Evolutionary conservation across 2,888 invertebrate species (phyloP), one percentile per base, ranked within the genome.

Genomic region (Belgica antarctica): DNA sequence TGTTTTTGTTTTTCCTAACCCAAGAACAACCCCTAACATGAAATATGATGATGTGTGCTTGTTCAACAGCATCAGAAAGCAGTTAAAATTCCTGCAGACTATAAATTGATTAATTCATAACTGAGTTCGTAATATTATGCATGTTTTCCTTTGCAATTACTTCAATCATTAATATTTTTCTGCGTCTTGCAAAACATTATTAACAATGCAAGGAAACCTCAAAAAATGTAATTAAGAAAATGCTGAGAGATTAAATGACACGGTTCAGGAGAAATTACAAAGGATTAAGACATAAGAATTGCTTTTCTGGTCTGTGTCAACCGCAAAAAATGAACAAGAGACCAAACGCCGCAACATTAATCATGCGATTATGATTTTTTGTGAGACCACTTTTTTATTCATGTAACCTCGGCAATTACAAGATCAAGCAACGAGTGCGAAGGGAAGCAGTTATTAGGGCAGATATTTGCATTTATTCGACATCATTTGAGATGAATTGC

Each of bases 371-470:
- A 59, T 25, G 25, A 27, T 63, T 63, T 31, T 62, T 62, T 36
- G 8, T 41, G 27, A n/a, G n/a, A n/a, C n/a, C n/a, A n/a, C n/a
- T 66, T 66, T 66, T 68, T 68, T 68, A 68, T 57, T 68, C 68
- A 68, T 68, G 25, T 68, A 47, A 57, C 68, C 68, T 68, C 52
- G 15, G 7, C 68, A 57, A 52, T 57, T 57, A 68, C 34, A 24
- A 47, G 68, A 68, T 68, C 47, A 68, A 68, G 15, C 22, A 28
- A 59, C 12, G 25, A 27, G 19, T 3, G 46, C 24, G 10, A 3
- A 59, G 59, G 24, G 52, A 17, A 4, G 52, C 19, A n/a, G 57
- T 57, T 57, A 5, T 22, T n/a, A 47, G 27, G 19, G 22, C 34
- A 31, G 66, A 10, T 41, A 68, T 68, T 68, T 68, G 24, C 68